Percentiles rank a stretch among this genome's conserved stretches.
Evolutionary conservation across 1,140 invertebrate genomes (phyloP).

Genomic region (Ctenoplectra terminalis): DNA sequence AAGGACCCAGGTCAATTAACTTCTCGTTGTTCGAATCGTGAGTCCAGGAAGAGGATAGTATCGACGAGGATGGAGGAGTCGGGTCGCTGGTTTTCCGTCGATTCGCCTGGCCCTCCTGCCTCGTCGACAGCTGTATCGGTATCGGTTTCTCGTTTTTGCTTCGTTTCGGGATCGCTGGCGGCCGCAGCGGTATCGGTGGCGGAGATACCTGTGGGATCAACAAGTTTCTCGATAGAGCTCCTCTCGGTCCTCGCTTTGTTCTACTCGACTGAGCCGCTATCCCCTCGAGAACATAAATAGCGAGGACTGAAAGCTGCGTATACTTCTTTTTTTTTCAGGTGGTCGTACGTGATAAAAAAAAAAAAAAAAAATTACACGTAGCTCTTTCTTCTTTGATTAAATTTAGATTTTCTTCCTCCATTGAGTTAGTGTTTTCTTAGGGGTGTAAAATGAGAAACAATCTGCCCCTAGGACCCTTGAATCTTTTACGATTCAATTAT

Average conservation of each 20-base stretch:
- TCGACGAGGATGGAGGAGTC: slow-evolving; percentile 1
- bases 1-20: slow-evolving; percentile 53
- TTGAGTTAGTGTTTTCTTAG: neutral
- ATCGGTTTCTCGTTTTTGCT: slow-evolving; percentile 79
- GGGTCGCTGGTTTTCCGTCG: slow-evolving; percentile 34
- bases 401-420: too few relatives aligned
- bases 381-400: neutral
- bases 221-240: slow-evolving; percentile 19
- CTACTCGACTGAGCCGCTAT: neutral
- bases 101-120: slow-evolving; percentile 17
- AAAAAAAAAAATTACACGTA: neutral
- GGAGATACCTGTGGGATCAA: slow-evolving; percentile 73
- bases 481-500: too few relatives aligned
- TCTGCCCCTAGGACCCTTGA: too few relatives aligned
- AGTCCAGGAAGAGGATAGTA: slow-evolving; percentile 28
- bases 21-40: slow-evolving; percentile 33
- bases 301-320: neutral
- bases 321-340: neutral
- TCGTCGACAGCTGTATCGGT: slow-evolving; percentile 48
- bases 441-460: too few relatives aligned
- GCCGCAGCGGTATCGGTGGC: slow-evolving; percentile 82
- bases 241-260: neutral
- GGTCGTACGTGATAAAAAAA: too few relatives aligned
- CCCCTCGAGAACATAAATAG: neutral
- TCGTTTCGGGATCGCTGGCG: slow-evolving; percentile 81